These are phyloP conservation scores for Diarsia rubi DNA, from an alignment of 2,888 invertebrate genomes.

Conservation along the genomic window DNA sequence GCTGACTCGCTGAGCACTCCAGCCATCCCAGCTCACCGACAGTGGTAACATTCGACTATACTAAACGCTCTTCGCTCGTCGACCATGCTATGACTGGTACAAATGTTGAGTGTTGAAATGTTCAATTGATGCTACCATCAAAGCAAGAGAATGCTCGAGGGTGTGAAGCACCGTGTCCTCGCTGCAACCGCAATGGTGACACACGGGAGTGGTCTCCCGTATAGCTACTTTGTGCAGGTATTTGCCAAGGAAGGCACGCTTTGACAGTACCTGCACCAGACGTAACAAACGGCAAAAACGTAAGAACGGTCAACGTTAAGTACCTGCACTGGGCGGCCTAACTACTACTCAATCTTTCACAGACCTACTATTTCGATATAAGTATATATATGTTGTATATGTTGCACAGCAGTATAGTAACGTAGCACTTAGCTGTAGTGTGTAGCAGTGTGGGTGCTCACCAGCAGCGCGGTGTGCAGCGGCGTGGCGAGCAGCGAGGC, in stretches of 20 bases:
- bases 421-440: neutral
- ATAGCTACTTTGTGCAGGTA: too few relatives aligned
- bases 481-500: constrained; percentile 92
- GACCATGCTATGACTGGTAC: neutral
- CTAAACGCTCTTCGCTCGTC: neutral
- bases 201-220: too few relatives aligned
- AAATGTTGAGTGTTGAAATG: neutral
- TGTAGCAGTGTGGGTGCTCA: constrained; percentile 89
- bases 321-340: too few relatives aligned
- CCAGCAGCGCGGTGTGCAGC: constrained; percentile 95
- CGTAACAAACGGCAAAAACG: too few relatives aligned
- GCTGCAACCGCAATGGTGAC: too few relatives aligned
- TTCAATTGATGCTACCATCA: too few relatives aligned
- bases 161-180: too few relatives aligned
- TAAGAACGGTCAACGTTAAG: too few relatives aligned
- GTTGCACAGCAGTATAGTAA: neutral
- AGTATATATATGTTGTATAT: neutral
- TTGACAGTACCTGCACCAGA: too few relatives aligned
- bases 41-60: neutral
- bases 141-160: too few relatives aligned
- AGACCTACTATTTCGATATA: neutral
- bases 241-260: too few relatives aligned
- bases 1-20: neutral
- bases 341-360: neutral
- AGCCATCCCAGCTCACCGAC: neutral